Base-by-base conservation (phyloP, 2,113 vertebrate genomes). In the Paratilapia polleni region DNA sequence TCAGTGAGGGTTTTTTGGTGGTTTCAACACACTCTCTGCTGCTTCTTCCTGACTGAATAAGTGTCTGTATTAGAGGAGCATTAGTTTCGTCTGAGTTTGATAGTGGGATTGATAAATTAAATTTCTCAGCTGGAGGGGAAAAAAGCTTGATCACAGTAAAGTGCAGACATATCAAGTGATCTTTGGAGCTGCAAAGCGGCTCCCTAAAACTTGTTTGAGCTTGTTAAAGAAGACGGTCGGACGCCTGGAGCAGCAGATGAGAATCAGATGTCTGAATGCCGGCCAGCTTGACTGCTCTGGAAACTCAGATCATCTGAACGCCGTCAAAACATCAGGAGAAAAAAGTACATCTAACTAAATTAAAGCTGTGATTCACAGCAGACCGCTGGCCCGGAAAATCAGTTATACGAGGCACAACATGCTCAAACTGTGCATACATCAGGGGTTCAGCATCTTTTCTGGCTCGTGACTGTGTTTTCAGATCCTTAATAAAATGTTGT, bases 271-370 rank as follows among this genome's bases (percentile, higher is more conserved):
- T 81, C 4, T 64, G 62, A 58, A 52, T 2, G 11, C 2, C 0
- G 8, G 28, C 6, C 38, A 22, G 26, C 60, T 34, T 43, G 56
- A 34, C 10, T 38, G 49, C 8, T 52, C 81, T 81, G 81, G 77
- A 76, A 76, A 66, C 61, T 88, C 56, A 13, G 41, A 68, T 81
- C 77, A 77, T 57, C 82, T 8, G 28, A 28, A 15, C 1, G 6
- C 31, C 0, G 2, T 43, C n/a, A 59, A 78, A 83, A 49, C 26
- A 47, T 36, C 24, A 68, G 38, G 31, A 59, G 22, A 34, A 1
- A 0, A 17, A 12, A 66, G 79, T 3, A 63, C 36, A 54, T 1
- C 24, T 28, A 70, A 70, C 26, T 20, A 17, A 6, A 34, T 74
- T 54, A 74, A 20, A 31, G 19, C 26, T 54, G 4, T 5, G 2